Conservation (phyloP, 2,888 invertebrate species). For the Xanthia togata region DNA sequence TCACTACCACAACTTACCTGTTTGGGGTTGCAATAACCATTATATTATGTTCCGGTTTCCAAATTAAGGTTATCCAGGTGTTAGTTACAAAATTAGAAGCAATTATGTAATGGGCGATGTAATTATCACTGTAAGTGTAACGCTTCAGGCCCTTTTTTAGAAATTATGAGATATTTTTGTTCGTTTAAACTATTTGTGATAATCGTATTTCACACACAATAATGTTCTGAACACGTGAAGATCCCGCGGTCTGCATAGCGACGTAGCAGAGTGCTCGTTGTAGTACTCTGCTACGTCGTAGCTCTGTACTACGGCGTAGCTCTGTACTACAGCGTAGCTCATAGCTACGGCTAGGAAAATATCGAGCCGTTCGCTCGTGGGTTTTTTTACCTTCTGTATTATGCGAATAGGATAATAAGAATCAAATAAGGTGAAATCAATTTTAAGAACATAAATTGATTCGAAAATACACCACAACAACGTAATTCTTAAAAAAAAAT, state of each 20-base stretch:
- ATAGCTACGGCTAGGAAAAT: not conserved
- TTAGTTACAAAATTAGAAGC: slow-evolving; percentile 27
- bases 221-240: too few species aligned
- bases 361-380: not conserved
- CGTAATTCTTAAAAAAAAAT: too few species aligned
- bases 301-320: not conserved
- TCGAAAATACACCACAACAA: not conserved
- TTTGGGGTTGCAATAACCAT: slow-evolving; percentile 35
- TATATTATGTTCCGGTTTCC: not conserved
- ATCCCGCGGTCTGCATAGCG: too few species aligned
- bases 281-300: slow-evolving; percentile 9
- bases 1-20: slow-evolving; percentile 9
- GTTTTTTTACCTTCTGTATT: not conserved
- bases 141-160: not conserved
- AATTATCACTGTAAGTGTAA: slow-evolving; percentile 1
- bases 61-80: slow-evolving; percentile 25
- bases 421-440: not conserved
- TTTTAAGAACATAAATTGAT: not conserved
- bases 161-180: not conserved
- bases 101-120: slow-evolving; percentile 27
- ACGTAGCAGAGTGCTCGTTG: too few species aligned
- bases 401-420: not conserved
- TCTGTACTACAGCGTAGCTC: not conserved
- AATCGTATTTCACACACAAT: too few species aligned
- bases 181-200: not conserved